Conservation (phyloP, 2,888 invertebrate genomes). For the Nymphalis polychloros region DNA sequence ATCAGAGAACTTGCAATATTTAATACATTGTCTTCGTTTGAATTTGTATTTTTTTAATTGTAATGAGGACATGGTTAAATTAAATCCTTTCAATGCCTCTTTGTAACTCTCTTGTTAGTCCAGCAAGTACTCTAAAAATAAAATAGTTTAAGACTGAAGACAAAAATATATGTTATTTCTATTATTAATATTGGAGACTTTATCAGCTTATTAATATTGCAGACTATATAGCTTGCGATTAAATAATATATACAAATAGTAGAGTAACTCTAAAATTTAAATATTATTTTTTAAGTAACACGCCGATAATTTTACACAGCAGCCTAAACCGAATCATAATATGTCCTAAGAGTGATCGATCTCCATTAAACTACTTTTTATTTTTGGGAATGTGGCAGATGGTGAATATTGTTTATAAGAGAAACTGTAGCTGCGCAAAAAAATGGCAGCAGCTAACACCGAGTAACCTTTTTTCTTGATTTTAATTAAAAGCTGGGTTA, state of each 20-base stretch:
- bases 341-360: no score
- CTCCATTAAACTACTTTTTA: not conserved
- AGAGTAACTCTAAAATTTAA: no score
- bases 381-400: not conserved
- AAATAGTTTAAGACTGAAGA: no score
- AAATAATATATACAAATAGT: no score
- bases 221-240: no score
- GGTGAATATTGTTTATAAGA: not conserved
- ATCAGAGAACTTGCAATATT: not conserved
- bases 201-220: no score
- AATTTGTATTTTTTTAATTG: not conserved
- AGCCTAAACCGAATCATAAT: no score
- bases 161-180: no score
- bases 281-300: no score
- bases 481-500: not conserved
- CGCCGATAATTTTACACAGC: no score
- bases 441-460: not conserved
- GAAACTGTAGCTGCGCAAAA: not conserved
- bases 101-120: not conserved
- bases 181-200: no score
- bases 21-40: not conserved
- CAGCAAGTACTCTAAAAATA: no score
- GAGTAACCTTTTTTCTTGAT: not conserved
- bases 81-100: not conserved
- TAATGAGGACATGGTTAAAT: not conserved